Evolutionary conservation across 2,113 vertebrate genomes (phyloP).

Genomic region (Mormyrus lacerda): DNA sequence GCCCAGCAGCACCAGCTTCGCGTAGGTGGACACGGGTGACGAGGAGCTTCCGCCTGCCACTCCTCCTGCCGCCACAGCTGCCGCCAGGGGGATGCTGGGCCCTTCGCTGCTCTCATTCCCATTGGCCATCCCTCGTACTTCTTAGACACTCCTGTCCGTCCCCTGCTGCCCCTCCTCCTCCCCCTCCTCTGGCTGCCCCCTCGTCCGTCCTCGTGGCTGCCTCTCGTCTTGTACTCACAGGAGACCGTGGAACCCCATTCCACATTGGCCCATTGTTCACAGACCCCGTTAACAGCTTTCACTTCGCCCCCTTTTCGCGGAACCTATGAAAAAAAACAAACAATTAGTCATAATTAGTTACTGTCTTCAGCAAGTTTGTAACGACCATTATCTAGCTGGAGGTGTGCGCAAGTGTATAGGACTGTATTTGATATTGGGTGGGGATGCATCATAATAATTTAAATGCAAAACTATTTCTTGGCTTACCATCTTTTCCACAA

Average conservation of each 20-base stretch:
- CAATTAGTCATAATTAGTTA: conserved; percentile 8
- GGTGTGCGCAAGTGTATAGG: neutral
- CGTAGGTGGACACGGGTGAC: conserved; percentile 71
- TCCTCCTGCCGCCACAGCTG: conserved; percentile 66
- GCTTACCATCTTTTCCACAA: neutral
- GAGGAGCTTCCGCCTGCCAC: conserved; percentile 57
- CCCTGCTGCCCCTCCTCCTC: conserved; percentile 42
- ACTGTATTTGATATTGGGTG: neutral
- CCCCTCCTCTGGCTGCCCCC: conserved; percentile 43
- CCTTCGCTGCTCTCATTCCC: conserved; percentile 74
- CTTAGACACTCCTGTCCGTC: conserved; percentile 35
- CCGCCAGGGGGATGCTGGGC: conserved; percentile 58
- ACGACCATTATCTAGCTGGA: neutral
- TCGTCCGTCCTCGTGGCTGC: conserved; percentile 57
- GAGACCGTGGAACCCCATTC: conserved; percentile 42
- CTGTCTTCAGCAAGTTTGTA: neutral
- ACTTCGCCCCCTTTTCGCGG: conserved; percentile 11
- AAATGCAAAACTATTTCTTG: neutral
- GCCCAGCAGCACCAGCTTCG: conserved; percentile 82
- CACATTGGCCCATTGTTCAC: conserved; percentile 54
- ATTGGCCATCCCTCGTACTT: conserved; percentile 64
- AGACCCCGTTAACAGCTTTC: conserved; percentile 36
- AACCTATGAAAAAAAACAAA: conserved; percentile 36
- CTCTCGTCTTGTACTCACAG: conserved; percentile 45
- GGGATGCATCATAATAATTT: neutral